Base-by-base conservation (phyloP, 2,888 invertebrate genomes). In the Agrotis clavis region DNA sequence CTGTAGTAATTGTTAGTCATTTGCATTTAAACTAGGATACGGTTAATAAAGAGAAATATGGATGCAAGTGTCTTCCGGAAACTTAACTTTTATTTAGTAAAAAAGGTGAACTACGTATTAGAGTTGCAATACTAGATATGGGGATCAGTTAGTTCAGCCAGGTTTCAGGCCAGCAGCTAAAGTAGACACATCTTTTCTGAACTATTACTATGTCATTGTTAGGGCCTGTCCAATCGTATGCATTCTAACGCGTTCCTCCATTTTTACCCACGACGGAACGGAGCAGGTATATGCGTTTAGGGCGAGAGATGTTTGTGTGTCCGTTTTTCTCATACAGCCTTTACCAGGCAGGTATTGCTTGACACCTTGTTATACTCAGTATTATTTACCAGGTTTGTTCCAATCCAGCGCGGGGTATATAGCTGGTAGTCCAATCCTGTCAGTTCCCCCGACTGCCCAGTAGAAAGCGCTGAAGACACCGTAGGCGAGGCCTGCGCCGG, bases 351-450 rank as follows among this genome's bases (percentile, higher is more conserved):
- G 45, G 1, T 50, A 35, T 5, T 51, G n/a, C 9, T 53, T 21
- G 21, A 72, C n/a, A 13, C 4, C 1, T 45, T 21, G 30, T 21
- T 53, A 21, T 11, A 11, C 41, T 9, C 41, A 11, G 9, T 41
- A 53, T 21, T 50, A 72, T 81, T 77, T 78, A 94, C 96, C 93
- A 0, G 98, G 98, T 68, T 97, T 97, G 74, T 96, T 95, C 98
- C 98, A 98, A 91, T 98, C 97, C 51, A 98, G 94, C 0, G 98
- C 97, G 48, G 97, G 97, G 90, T 98, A 98, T 77, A 98, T 98
- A 74, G 97, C 97, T 0, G 96, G 96, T 14, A 96, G 89, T 0
- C 98, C 98, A 53, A 94, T 79, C 41, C 96, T 86, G 86, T 96
- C 96, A 0, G 96, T 96, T 14, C 96, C 96, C 0, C 96, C 96